Conservation (phyloP, 2,797 vertebrate species). For the Tinamus major region DNA sequence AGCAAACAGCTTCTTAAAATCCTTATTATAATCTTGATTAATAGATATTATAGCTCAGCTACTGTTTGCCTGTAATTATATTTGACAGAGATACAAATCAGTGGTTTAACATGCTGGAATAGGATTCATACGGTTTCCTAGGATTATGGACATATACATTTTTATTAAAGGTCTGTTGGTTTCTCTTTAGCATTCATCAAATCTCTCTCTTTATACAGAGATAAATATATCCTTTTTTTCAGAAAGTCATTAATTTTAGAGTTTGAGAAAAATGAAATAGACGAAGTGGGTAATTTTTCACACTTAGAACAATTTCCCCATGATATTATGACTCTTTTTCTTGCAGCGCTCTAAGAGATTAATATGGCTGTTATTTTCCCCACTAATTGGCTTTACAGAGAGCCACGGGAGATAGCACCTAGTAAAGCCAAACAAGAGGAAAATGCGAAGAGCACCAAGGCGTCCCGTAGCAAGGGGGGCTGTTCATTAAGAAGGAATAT, state of each 20-base stretch:
- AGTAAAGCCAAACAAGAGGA: slow-evolving; percentile 67
- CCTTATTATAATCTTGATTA: slow-evolving; percentile 62
- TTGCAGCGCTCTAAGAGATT: slow-evolving; percentile 75
- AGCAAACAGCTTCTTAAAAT: slow-evolving; percentile 46
- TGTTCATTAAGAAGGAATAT: slow-evolving; percentile 41
- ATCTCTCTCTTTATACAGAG: slow-evolving; percentile 64
- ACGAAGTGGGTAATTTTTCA: slow-evolving; percentile 83
- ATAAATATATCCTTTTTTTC: slow-evolving; percentile 67
- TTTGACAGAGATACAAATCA: slow-evolving; percentile 68
- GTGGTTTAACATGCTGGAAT: slow-evolving; percentile 60
- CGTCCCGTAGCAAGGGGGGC: slow-evolving; percentile 15
- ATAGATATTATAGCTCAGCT: slow-evolving; percentile 50
- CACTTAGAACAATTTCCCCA: slow-evolving; percentile 80
- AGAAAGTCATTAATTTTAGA: slow-evolving; percentile 80
- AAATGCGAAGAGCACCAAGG: slow-evolving; percentile 49
- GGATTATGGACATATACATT: slow-evolving; percentile 68
- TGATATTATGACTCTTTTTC: slow-evolving; percentile 77
- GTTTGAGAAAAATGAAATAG: slow-evolving; percentile 82
- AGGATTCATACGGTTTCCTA: slow-evolving; percentile 59
- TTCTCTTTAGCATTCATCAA: slow-evolving; percentile 75
- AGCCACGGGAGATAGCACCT: slow-evolving; percentile 70
- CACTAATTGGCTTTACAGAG: slow-evolving; percentile 77
- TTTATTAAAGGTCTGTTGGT: slow-evolving; percentile 69
- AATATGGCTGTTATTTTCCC: slow-evolving; percentile 79
- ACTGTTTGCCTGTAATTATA: slow-evolving; percentile 52